Percentiles rank a stretch among this genome's conserved stretches.
phyloP scores from a whole-genome alignment of 2,888 invertebrate genomes.

The Orchestes rusci region DNA sequence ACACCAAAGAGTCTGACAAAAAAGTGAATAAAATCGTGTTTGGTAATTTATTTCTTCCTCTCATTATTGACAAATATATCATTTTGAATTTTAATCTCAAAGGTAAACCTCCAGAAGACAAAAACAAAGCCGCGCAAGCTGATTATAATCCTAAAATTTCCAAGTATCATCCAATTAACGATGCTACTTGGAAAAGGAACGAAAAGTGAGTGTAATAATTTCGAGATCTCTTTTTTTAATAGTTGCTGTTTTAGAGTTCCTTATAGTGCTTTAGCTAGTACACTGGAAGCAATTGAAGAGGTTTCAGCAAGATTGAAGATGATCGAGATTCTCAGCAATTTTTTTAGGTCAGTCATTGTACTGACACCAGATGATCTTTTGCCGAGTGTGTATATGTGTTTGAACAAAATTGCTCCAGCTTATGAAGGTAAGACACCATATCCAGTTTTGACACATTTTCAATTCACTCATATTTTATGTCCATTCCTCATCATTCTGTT shows the following conservation, averaged over 20 bases:
- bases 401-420: slow-evolving; percentile 94
- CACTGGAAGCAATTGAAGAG: slow-evolving; percentile 84
- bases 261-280: slow-evolving; percentile 84
- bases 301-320: slow-evolving; percentile 82
- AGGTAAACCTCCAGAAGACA: slow-evolving; percentile 11
- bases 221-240: too few relatives aligned
- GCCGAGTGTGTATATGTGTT: slow-evolving; percentile 84
- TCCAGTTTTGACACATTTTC: too few relatives aligned
- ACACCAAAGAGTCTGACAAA: background rate
- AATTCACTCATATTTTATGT: too few relatives aligned
- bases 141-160: slow-evolving; percentile 62
- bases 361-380: slow-evolving; percentile 85
- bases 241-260: slow-evolving; percentile 61
- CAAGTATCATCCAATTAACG: slow-evolving; percentile 74
- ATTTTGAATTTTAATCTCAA: background rate
- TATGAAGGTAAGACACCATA: slow-evolving; percentile 66
- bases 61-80: background rate
- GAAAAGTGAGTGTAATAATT: slow-evolving; percentile 51
- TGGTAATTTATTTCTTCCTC: background rate
- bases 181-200: slow-evolving; percentile 73
- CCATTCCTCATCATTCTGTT: too few relatives aligned
- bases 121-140: slow-evolving; percentile 2
- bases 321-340: slow-evolving; percentile 86
- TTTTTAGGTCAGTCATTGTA: slow-evolving; percentile 82
- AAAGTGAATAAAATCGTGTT: background rate